Evolutionary conservation across 2,113 vertebrate genomes (phyloP), one percentile per base, ranked within the genome.

Genomic region (Apeltes quadracus): DNA sequence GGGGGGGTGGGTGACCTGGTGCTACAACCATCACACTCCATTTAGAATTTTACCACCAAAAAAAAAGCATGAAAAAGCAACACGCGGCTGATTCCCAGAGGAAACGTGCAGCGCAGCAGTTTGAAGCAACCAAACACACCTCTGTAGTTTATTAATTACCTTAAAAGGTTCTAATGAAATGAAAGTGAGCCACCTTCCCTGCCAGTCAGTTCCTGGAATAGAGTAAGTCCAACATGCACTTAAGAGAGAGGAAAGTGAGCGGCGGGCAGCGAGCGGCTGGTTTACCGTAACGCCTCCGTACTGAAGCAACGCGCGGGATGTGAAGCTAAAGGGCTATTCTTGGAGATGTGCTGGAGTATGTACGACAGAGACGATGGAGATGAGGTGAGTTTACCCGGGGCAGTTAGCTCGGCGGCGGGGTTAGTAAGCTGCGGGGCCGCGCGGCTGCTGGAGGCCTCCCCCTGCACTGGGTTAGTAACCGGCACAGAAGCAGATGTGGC

Each of bases 361-460:
- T 27, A 34, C 16, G 16, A 41, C 11, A 38, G 56, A n/a, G 11
- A 36, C 8, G 27, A 6, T 48, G 34, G 16, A 15, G 18, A 61
- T 66, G 23, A 43, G 61, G 72, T 11, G 67, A 69, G 41, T 87
- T 92, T 92, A 92, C 91, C 90, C 84, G 84, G 78, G 85, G 76
- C 74, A 2, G 84, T 84, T 80, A 88, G 88, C 79, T 88, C 88
- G 86, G 78, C 86, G 88, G 29, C 10, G 12, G 86, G 81, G 91
- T 91, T 91, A 92, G 89, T 91, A 82, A 86, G 75, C 69, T 88
- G 85, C 84, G 73, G 76, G 46, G 55, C 56, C 9, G 64, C 84
- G 66, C 55, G 85, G 27, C 32, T 43, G 74, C 75, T 79, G 81
- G 77, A 85, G 12, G 69, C 79, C 70, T 90, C 87, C 64, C 63